phyloP scores from a whole-genome alignment of 2,113 vertebrate species.

The Trematomus loennbergii region DNA sequence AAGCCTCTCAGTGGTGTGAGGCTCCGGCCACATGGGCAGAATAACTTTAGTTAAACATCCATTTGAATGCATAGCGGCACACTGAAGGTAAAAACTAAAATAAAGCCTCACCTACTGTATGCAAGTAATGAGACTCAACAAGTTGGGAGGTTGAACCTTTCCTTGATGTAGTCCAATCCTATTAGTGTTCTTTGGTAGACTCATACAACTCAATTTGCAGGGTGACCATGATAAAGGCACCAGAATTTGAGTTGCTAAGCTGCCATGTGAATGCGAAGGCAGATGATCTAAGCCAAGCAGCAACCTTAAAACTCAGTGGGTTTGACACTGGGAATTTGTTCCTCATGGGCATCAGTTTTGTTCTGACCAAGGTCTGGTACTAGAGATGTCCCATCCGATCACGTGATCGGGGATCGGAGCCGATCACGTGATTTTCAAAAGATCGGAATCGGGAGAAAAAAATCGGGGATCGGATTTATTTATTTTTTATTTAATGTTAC shows the following conservation, averaged over 20 bases:
- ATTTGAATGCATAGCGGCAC: constrained; percentile 34
- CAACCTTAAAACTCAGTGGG: constrained; percentile 40
- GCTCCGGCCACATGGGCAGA: constrained; percentile 28
- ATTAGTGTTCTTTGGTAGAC: constrained; percentile 27
- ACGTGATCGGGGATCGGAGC: too few relatives aligned
- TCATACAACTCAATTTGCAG: constrained; percentile 27
- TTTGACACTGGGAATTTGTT: constrained; percentile 31
- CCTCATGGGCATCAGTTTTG: constrained; percentile 39
- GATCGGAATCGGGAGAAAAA: too few relatives aligned
- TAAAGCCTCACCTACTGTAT: constrained; percentile 31
- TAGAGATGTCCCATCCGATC: too few relatives aligned
- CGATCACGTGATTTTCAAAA: too few relatives aligned
- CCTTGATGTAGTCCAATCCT: background rate
- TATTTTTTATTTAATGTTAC: too few relatives aligned
- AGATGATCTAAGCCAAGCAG: constrained; percentile 49
- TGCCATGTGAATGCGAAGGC: constrained; percentile 54
- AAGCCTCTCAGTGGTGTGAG: constrained; percentile 27
- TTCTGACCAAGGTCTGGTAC: constrained; percentile 56
- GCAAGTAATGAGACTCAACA: constrained; percentile 24
- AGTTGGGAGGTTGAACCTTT: constrained; percentile 18
- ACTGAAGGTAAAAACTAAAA: constrained; percentile 12
- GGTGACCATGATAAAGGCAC: constrained; percentile 42
- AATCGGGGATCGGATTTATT: too few relatives aligned
- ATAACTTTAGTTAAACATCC: constrained; percentile 42
- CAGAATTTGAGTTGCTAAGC: constrained; percentile 42